Conservation (phyloP, 2,888 invertebrate species). For the Hetaerina titia region DNA sequence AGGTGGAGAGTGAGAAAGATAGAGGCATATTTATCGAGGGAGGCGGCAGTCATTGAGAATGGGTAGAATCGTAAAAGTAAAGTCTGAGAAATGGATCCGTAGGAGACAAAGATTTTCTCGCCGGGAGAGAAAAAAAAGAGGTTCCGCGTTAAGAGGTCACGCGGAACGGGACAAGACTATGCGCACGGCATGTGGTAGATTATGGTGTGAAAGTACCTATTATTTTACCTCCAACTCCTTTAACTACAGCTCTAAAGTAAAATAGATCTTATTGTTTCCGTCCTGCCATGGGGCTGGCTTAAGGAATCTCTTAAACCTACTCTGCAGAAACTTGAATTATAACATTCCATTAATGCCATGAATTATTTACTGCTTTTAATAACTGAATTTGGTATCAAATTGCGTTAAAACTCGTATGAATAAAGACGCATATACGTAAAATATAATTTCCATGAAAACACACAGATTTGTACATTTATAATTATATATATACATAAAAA, state of each 20-base stretch:
- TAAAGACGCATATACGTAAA: too few relatives aligned
- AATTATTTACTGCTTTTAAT: not conserved
- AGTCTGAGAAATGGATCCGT: too few relatives aligned
- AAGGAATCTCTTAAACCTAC: not conserved
- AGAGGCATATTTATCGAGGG: not conserved
- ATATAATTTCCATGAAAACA: too few relatives aligned
- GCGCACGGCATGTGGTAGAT: not conserved
- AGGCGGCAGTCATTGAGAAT: too few relatives aligned
- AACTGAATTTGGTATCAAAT: not conserved
- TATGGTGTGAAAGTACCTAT: not conserved
- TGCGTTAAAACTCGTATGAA: too few relatives aligned
- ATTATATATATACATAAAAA: too few relatives aligned
- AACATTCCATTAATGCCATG: not conserved
- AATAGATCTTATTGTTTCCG: not conserved
- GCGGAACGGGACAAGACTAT: too few relatives aligned
- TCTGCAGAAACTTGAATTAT: not conserved
- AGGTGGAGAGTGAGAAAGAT: constrained; percentile 1
- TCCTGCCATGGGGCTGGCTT: not conserved
- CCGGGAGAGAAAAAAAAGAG: too few relatives aligned
- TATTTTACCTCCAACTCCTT: not conserved
- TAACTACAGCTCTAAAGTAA: not conserved
- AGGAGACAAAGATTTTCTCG: too few relatives aligned
- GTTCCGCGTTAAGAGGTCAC: too few relatives aligned
- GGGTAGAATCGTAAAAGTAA: too few relatives aligned
- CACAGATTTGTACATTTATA: too few relatives aligned